These are phyloP conservation scores for Liolophura sinensis DNA, from an alignment of 1,140 invertebrate genomes.

Conservation along the genomic window DNA sequence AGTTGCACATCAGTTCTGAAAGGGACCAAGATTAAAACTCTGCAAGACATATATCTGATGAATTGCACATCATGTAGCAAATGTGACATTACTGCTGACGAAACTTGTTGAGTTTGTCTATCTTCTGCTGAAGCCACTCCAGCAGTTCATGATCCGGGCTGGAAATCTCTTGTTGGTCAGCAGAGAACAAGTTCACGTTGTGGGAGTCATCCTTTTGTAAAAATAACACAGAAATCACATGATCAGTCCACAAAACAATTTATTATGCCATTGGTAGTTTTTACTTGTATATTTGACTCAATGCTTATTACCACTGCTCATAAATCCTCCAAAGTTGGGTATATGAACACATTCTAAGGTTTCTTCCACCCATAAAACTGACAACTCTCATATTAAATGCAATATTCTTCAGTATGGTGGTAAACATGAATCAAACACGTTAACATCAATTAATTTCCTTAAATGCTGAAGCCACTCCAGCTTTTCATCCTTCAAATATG, in stretches of 20 bases:
- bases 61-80: too few species aligned
- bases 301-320: neutral
- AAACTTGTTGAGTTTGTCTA: slow-evolving; percentile 68
- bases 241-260: neutral
- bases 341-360: slow-evolving; percentile 2
- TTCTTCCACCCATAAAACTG: neutral
- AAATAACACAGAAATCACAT: neutral
- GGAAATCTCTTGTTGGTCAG: slow-evolving; percentile 69
- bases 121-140: slow-evolving; percentile 72
- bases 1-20: too few species aligned
- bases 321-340: neutral
- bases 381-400: too few species aligned
- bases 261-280: neutral
- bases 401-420: too few species aligned
- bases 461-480: neutral
- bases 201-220: slow-evolving; percentile 52
- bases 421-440: neutral
- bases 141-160: slow-evolving; percentile 68
- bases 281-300: neutral
- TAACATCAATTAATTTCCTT: neutral
- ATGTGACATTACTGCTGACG: too few species aligned
- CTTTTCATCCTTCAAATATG: neutral
- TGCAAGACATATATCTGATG: too few species aligned
- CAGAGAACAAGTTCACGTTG: slow-evolving; percentile 49
- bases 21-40: too few species aligned